Percentiles rank a stretch among this genome's conserved stretches.
These are phyloP conservation scores for Pimephales promelas DNA, from an alignment of 2,113 vertebrate genomes.

Conservation along the genomic window DNA sequence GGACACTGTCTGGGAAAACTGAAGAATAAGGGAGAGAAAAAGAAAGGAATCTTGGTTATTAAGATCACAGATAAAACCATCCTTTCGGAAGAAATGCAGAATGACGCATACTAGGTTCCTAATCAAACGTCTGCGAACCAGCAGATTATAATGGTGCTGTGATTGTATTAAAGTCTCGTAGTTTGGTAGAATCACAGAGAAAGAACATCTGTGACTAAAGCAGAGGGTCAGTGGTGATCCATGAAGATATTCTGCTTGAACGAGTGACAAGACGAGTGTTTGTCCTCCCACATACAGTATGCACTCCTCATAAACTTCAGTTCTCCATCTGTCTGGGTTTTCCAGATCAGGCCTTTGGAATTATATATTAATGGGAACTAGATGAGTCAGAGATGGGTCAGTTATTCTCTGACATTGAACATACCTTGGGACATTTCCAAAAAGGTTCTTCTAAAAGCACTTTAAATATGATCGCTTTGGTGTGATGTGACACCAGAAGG, in stretches of 20 bases:
- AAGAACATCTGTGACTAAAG: neutral
- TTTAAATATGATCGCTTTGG: slow-evolving; percentile 1
- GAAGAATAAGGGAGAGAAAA: neutral
- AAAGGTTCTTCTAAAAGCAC: neutral
- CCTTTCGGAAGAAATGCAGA: slow-evolving; percentile 27
- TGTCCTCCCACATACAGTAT: neutral
- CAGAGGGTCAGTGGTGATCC: neutral
- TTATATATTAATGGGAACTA: slow-evolving; percentile 6
- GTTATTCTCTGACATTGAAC: slow-evolving; percentile 24
- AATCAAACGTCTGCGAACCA: slow-evolving; percentile 62
- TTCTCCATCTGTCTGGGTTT: slow-evolving; percentile 14
- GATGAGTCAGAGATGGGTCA: slow-evolving; percentile 32
- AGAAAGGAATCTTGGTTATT: slow-evolving; percentile 31
- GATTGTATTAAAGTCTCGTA: slow-evolving; percentile 61
- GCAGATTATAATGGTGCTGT: neutral
- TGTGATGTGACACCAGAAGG: slow-evolving; percentile 26
- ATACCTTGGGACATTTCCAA: slow-evolving; percentile 23
- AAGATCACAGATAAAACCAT: slow-evolving; percentile 37
- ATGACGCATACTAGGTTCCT: slow-evolving; percentile 47
- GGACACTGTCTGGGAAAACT: slow-evolving; percentile 11
- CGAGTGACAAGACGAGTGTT: neutral
- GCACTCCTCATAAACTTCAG: neutral
- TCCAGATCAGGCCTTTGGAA: neutral
- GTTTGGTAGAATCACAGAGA: slow-evolving; percentile 50
- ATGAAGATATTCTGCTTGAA: neutral